Evolutionary conservation across 2,113 vertebrate species (phyloP).

Genomic region (Ptilorrhoa leucosticta): DNA sequence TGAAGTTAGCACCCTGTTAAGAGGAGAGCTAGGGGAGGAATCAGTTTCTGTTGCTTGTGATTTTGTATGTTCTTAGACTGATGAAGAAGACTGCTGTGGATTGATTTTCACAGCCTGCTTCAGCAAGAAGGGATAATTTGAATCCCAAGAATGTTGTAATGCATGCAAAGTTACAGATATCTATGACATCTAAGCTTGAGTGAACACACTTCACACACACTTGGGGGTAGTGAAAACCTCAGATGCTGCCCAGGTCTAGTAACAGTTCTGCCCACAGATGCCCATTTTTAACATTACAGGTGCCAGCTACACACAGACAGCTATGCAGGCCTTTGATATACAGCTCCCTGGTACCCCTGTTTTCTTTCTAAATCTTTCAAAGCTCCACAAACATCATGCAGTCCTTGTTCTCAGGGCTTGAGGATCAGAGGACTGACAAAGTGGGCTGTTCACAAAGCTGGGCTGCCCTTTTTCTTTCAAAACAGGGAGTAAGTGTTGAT

Average conservation of each 20-base stretch:
- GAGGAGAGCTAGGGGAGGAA: background rate
- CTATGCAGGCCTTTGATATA: background rate
- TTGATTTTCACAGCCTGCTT: background rate
- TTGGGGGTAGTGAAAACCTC: background rate
- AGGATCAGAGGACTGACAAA: background rate
- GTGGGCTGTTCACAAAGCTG: background rate
- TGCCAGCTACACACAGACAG: background rate
- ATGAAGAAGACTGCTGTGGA: background rate
- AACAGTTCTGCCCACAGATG: background rate
- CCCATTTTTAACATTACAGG: background rate
- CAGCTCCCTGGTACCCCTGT: background rate
- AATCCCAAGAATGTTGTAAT: background rate
- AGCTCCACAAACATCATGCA: background rate
- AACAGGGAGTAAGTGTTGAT: background rate
- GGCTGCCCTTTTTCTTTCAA: background rate
- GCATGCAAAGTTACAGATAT: background rate
- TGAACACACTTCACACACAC: background rate
- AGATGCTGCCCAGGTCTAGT: background rate
- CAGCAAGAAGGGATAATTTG: background rate
- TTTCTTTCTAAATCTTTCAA: background rate
- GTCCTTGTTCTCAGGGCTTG: background rate
- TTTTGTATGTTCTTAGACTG: background rate
- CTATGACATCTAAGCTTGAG: background rate
- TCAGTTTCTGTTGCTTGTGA: background rate
- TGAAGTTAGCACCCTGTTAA: background rate